Conservation (phyloP, 2,797 vertebrate species). For the Thamnophis elegans region DNA sequence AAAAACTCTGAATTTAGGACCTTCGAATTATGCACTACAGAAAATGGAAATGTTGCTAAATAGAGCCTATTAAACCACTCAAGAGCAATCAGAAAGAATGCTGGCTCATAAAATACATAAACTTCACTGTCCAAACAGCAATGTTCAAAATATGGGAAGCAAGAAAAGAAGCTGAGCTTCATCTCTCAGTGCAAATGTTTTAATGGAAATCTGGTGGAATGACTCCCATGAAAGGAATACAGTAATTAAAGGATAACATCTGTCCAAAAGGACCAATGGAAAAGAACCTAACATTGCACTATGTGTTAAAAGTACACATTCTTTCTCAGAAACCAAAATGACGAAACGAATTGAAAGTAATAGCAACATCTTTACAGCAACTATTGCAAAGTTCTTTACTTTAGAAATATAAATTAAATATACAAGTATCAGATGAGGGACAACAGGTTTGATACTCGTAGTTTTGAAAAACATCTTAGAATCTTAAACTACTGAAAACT, state of each 20-base stretch:
- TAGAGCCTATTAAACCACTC: not conserved
- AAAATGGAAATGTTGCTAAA: not conserved
- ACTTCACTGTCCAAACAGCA: not conserved
- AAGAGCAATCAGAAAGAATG: not conserved
- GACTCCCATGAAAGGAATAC: not conserved
- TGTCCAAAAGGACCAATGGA: not conserved
- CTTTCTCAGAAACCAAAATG: not conserved
- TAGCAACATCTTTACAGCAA: not conserved
- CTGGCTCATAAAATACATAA: not conserved
- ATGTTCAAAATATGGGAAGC: not conserved
- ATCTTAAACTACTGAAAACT: not conserved
- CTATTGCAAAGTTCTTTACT: not conserved
- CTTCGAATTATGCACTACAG: not conserved
- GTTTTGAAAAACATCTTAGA: not conserved
- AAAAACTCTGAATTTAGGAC: not conserved
- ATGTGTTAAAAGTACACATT: not conserved
- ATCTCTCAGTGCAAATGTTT: not conserved
- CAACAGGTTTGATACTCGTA: not conserved
- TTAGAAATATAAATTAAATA: not conserved
- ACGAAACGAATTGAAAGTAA: not conserved
- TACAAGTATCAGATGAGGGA: not conserved
- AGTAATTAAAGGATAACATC: not conserved
- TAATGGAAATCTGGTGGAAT: not conserved
- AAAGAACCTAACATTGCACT: not conserved
- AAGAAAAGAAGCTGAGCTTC: not conserved